These are phyloP conservation scores for Epinotia ramella DNA, from an alignment of 2,888 invertebrate genomes.

Conservation along the genomic window DNA sequence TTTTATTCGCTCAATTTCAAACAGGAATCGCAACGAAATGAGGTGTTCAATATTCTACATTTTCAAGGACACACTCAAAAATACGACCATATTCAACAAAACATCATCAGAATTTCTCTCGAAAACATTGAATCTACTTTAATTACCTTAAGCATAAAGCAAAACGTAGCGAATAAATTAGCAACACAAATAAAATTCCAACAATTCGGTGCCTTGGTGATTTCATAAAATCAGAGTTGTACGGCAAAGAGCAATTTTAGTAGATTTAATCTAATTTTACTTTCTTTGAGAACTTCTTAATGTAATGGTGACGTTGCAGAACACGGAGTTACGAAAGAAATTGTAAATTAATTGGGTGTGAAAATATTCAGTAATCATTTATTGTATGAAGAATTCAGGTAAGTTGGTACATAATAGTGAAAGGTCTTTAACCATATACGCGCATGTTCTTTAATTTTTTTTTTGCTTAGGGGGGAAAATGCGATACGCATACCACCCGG, in stretches of 20 bases:
- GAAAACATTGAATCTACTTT: conserved; percentile 28
- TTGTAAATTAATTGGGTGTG: neutral
- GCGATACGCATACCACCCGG: too few species aligned
- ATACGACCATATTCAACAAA: neutral
- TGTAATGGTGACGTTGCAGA: conserved; percentile 11
- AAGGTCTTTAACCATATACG: too few species aligned
- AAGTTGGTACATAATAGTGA: too few species aligned
- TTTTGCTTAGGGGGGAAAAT: too few species aligned
- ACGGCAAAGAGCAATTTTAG: conserved; percentile 28
- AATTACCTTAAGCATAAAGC: conserved; percentile 32
- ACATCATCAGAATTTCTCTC: neutral
- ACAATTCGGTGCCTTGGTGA: conserved; percentile 26
- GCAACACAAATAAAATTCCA: conserved; percentile 37
- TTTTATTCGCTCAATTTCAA: too few species aligned
- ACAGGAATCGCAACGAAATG: too few species aligned
- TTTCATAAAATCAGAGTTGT: conserved; percentile 30
- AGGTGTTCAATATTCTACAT: neutral
- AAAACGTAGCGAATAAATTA: conserved; percentile 29
- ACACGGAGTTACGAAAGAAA: conserved; percentile 10
- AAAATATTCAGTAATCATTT: neutral
- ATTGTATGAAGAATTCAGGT: too few species aligned
- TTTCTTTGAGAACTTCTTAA: conserved; percentile 35
- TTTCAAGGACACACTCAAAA: neutral
- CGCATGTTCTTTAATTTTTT: too few species aligned
- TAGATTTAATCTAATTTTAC: conserved; percentile 36